Conservation (phyloP, 2,797 vertebrate species). For the Tinamus major region DNA sequence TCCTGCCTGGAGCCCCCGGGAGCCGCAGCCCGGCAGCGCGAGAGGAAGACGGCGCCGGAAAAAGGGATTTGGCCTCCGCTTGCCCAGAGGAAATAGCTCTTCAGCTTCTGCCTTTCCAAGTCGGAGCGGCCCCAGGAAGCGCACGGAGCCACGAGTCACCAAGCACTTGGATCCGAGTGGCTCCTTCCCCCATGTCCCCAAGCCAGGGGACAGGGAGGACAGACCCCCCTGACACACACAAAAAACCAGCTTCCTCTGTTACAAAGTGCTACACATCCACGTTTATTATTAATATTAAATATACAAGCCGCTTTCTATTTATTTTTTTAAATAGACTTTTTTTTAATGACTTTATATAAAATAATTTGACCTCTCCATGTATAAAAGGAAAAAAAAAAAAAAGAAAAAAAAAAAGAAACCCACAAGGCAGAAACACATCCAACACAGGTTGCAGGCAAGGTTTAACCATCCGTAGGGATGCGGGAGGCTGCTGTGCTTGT, state of each 20-base stretch:
- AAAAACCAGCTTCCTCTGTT: not conserved
- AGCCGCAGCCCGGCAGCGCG: too few species aligned
- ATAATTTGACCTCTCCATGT: constrained; percentile 80
- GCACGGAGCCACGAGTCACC: too few species aligned
- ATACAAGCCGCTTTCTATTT: constrained; percentile 76
- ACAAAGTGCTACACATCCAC: not conserved
- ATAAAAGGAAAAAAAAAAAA: constrained; percentile 54
- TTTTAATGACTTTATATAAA: constrained; percentile 84
- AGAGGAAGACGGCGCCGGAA: too few species aligned
- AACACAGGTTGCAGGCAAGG: not conserved
- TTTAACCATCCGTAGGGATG: not conserved
- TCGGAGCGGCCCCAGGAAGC: too few species aligned
- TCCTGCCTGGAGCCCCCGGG: not conserved
- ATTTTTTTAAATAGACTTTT: constrained; percentile 80
- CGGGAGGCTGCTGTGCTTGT: too few species aligned
- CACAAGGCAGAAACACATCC: constrained; percentile 16
- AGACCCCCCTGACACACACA: too few species aligned
- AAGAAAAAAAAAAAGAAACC: not conserved
- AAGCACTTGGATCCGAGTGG: too few species aligned
- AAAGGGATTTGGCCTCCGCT: too few species aligned
- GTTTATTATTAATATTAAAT: constrained; percentile 81
- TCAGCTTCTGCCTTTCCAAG: too few species aligned
- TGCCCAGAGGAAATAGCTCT: too few species aligned
- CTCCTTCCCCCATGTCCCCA: too few species aligned
- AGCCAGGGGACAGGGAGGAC: not conserved